Percentiles rank a stretch among this genome's conserved stretches.
Evolutionary conservation across 2,888 invertebrate species (phyloP).

Genomic region (Mythimna lalbum): DNA sequence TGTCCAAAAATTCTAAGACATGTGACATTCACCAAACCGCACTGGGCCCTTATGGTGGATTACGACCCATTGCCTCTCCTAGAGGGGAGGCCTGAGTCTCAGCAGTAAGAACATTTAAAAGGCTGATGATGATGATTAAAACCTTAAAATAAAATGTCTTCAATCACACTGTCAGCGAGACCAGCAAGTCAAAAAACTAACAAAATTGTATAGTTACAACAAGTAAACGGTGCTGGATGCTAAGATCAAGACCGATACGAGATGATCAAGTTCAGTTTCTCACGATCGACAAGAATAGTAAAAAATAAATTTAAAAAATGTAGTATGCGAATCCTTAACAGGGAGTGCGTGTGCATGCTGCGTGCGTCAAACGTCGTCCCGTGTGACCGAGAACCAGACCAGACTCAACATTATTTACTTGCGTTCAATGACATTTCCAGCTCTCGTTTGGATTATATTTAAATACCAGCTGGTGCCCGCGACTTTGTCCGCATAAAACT

Average conservation of each 20-base stretch:
- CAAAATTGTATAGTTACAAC: slow-evolving; percentile 71
- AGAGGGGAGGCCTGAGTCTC: too few relatives aligned
- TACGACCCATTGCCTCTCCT: too few relatives aligned
- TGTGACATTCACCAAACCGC: too few relatives aligned
- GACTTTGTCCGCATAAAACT: not conserved
- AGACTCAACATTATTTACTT: slow-evolving; percentile 63
- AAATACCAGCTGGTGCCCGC: slow-evolving; percentile 11
- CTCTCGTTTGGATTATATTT: slow-evolving; percentile 53
- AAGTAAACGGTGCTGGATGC: slow-evolving; percentile 64
- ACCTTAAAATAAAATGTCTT: slow-evolving; percentile 49
- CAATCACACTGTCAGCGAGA: too few relatives aligned
- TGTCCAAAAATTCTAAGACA: too few relatives aligned
- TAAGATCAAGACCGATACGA: slow-evolving; percentile 58
- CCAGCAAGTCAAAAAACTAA: slow-evolving; percentile 69
- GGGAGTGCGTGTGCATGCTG: slow-evolving; percentile 73
- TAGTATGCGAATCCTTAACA: slow-evolving; percentile 80
- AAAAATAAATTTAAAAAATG: slow-evolving; percentile 74
- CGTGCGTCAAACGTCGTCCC: slow-evolving; percentile 75
- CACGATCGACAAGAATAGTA: slow-evolving; percentile 82
- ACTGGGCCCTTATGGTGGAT: too few relatives aligned
- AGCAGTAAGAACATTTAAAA: too few relatives aligned
- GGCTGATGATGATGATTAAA: too few relatives aligned
- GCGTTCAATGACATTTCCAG: slow-evolving; percentile 63
- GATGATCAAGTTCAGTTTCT: slow-evolving; percentile 82
- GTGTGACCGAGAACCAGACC: slow-evolving; percentile 81